Evolutionary conservation across 2,113 vertebrate species (phyloP).

Genomic region (Ciconia boyciana): DNA sequence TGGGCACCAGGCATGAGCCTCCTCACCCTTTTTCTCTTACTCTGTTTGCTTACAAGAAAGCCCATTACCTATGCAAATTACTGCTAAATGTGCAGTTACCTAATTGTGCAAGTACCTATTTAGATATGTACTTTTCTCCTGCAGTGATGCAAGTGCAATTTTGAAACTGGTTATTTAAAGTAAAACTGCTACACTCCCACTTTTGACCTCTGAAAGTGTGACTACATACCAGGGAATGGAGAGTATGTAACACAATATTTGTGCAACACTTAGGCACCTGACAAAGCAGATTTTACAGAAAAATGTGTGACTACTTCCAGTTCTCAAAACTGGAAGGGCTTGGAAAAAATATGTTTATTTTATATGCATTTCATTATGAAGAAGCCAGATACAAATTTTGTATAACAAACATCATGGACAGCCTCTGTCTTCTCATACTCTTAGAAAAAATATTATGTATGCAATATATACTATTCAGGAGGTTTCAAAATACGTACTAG

Average conservation of each 20-base stretch:
- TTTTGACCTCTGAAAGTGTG: background rate
- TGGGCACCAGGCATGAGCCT: background rate
- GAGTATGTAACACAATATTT: background rate
- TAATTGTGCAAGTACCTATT: background rate
- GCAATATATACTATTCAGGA: background rate
- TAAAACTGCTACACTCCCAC: background rate
- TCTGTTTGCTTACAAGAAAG: background rate
- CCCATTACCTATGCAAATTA: background rate
- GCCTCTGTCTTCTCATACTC: background rate
- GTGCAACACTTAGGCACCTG: background rate
- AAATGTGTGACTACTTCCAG: background rate
- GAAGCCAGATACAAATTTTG: background rate
- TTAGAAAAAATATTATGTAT: background rate
- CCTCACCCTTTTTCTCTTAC: background rate
- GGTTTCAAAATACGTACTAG: background rate
- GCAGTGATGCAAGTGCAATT: background rate
- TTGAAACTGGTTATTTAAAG: slow-evolving; percentile 1
- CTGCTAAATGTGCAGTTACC: background rate
- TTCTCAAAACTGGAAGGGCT: background rate
- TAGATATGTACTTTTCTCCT: background rate
- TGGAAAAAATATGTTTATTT: background rate
- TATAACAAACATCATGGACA: background rate
- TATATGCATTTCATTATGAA: background rate
- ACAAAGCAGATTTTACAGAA: slow-evolving; percentile 8
- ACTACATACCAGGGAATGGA: background rate